Conservation (phyloP, 2,888 invertebrate genomes). For the Calliphora vomitoria region DNA sequence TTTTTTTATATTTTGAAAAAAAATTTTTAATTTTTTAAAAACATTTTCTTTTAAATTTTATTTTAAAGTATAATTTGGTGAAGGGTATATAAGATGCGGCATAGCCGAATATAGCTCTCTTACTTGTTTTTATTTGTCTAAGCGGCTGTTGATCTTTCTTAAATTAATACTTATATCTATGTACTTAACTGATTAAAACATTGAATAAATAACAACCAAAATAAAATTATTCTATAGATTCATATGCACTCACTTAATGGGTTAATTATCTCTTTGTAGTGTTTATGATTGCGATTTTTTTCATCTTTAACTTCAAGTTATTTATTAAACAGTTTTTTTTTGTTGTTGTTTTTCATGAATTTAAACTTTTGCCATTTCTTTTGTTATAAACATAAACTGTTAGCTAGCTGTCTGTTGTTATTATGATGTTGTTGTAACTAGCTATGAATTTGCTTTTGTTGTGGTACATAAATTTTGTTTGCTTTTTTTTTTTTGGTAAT, state of each 20-base stretch:
- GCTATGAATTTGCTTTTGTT: conserved; percentile 33
- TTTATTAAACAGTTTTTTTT: conserved; percentile 64
- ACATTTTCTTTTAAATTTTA: too few species aligned
- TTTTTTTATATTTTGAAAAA: too few species aligned
- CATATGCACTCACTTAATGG: conserved; percentile 27
- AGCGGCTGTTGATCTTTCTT: too few species aligned
- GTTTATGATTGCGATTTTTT: conserved; percentile 58
- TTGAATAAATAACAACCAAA: too few species aligned
- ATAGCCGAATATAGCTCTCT: too few species aligned
- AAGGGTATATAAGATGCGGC: too few species aligned
- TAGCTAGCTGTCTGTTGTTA: conserved; percentile 23
- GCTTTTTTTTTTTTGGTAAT: conserved; percentile 52
- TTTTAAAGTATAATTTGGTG: too few species aligned
- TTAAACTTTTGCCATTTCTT: conserved; percentile 59
- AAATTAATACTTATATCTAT: too few species aligned
- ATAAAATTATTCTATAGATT: too few species aligned
- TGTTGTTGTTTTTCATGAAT: conserved; percentile 41
- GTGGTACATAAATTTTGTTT: not conserved
- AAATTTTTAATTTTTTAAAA: too few species aligned
- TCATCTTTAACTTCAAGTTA: conserved; percentile 55
- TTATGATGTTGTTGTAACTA: conserved; percentile 58
- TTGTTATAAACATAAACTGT: conserved; percentile 19
- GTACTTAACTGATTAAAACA: too few species aligned
- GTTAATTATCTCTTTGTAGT: conserved; percentile 60
- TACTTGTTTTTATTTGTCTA: too few species aligned